A percentile compares a stretch with the other conserved stretches of the same genome.
Evolutionary conservation across 2,888 invertebrate genomes (phyloP).

Genomic region (Cosmia pyralina): DNA sequence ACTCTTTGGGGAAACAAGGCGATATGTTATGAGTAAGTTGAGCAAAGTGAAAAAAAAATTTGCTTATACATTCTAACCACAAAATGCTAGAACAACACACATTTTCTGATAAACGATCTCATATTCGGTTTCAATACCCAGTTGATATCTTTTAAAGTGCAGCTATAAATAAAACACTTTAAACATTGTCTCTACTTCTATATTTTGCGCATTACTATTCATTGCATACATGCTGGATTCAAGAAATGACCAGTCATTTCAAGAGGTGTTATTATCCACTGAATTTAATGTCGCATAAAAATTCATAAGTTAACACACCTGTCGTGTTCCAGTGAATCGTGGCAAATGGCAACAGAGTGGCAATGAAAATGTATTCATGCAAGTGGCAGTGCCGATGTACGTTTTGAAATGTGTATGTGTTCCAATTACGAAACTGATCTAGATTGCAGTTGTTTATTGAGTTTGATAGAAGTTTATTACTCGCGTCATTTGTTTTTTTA

Average conservation of each 20-base stretch:
- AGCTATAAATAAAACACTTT: slow-evolving; percentile 7
- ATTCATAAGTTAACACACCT: slow-evolving; percentile 60
- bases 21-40: too few relatives aligned
- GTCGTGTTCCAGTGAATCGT: slow-evolving; percentile 48
- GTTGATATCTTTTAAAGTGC: neutral
- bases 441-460: neutral
- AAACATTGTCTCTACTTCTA: slow-evolving; percentile 21
- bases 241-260: slow-evolving; percentile 34
- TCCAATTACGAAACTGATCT: slow-evolving; percentile 16
- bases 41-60: too few relatives aligned
- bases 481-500: slow-evolving; percentile 3
- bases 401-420: slow-evolving; percentile 15
- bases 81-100: neutral
- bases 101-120: neutral
- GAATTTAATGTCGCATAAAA: slow-evolving; percentile 61
- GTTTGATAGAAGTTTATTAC: neutral
- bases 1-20: too few relatives aligned
- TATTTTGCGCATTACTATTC: slow-evolving; percentile 36
- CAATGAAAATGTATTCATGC: slow-evolving; percentile 33
- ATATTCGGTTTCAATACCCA: slow-evolving; percentile 1
- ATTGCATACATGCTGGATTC: slow-evolving; percentile 17
- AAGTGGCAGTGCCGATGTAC: slow-evolving; percentile 1
- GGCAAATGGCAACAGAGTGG: slow-evolving; percentile 18
- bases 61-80: too few relatives aligned
- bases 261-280: slow-evolving; percentile 46